Evolutionary conservation across 2,888 invertebrate species (phyloP), one percentile per base, ranked within the genome.

Genomic region (Nephrotoma flavescens): DNA sequence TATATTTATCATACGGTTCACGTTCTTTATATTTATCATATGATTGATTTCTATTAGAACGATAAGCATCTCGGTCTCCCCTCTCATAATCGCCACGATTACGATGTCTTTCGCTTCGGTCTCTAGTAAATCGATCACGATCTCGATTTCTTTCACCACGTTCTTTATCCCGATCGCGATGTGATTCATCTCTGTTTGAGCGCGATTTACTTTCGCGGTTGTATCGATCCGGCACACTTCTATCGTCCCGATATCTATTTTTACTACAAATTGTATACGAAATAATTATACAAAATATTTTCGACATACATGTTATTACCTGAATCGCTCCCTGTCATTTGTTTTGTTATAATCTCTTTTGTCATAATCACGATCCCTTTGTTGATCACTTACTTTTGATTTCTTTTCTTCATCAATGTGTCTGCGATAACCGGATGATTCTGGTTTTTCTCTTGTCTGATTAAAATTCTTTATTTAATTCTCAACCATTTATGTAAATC

Each of bases 11-110:
- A 5, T 42, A 47, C 15, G 88, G 87, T 4, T 86, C 88, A 41
- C 88, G 88, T 6, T 88, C 88, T 84, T 87, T 88, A 41, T 88
- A 88, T 15, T 88, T 88, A 42, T 89, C 88, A 5, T 42, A 47
- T 19, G 88, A 87, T 4, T 86, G 84, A 57, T 88, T 88, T 86
- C 87, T 88, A 12, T 87, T 88, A n/a, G 87, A 86, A n/a, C 84
- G 84, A 42, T 84, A 0, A 6, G 42, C 42, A 84, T 85, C 44
- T 19, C 85, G 85, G 5, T 85, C 85, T 19, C 85, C 91, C 4
- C 91, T 89, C 87, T 91, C 90, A 4, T 90, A 89, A 19, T 90
- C 90, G n/a, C 90, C 57, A n/a, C 57, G 52, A 41, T 86, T 57
- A 0, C 86, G 52, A 42, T 52, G 31, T 5, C 41, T 42, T 41